Conservation (phyloP, 2,113 vertebrate genomes). For the Proteles cristata region DNA sequence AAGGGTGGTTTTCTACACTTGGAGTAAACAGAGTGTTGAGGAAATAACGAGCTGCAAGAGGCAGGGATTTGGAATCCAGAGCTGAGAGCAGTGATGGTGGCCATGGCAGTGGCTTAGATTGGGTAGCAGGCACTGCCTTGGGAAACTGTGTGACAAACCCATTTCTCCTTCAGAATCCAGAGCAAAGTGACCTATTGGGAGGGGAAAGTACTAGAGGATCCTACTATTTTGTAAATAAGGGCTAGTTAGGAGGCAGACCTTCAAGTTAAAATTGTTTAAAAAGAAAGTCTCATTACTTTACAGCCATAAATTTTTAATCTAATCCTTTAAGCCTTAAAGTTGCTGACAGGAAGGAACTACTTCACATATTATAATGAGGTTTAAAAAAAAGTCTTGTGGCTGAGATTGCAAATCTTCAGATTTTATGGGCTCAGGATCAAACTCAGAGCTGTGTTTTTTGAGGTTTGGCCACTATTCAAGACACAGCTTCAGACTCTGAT, state of each 20-base stretch:
- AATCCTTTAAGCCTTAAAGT: conserved; percentile 59
- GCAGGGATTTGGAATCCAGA: background rate
- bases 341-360: conserved; percentile 29
- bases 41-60: background rate
- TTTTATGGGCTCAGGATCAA: conserved; percentile 47
- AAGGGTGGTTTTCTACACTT: background rate
- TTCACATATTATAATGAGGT: conserved; percentile 26
- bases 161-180: conserved; percentile 20
- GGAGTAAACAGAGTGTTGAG: background rate
- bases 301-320: conserved; percentile 8
- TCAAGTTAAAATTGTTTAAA: conserved; percentile 5
- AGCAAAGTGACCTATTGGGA: background rate
- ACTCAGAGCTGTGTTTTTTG: conserved; percentile 52
- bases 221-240: background rate
- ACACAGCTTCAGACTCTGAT: conserved; percentile 40
- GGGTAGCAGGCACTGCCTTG: background rate
- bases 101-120: background rate
- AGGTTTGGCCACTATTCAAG: conserved; percentile 59
- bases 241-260: background rate
- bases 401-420: conserved; percentile 35
- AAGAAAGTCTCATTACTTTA: conserved; percentile 4
- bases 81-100: background rate
- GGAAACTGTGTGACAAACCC: background rate
- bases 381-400: background rate
- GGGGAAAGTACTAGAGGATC: background rate